Evolutionary conservation across 1,140 invertebrate species (phyloP).

Genomic region (Gryon sp.): DNA sequence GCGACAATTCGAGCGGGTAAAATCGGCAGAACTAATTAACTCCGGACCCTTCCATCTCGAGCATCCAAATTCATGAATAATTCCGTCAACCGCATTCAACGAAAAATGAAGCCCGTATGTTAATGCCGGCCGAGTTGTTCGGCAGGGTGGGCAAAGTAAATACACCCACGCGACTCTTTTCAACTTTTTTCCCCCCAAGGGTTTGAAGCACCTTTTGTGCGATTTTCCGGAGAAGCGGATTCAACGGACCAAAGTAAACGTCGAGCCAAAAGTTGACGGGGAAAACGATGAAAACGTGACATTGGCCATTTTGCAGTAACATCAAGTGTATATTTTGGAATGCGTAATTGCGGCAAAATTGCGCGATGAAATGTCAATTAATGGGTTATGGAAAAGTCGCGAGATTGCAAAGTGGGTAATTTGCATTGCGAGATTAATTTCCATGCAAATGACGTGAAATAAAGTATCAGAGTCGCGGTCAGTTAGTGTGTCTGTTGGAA

Average conservation of each 20-base stretch:
- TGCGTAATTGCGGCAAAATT: neutral
- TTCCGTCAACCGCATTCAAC: conserved; percentile 25
- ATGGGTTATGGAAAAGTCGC: conserved; percentile 27
- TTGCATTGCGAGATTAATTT: conserved; percentile 64
- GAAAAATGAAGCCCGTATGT: conserved; percentile 44
- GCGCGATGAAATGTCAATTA: conserved; percentile 30
- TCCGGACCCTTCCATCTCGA: neutral
- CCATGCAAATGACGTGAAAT: conserved; percentile 30
- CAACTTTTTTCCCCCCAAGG: conserved; percentile 33
- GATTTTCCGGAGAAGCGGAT: conserved; percentile 30
- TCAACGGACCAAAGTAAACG: too few relatives aligned
- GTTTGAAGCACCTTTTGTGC: conserved; percentile 44
- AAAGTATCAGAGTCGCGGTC: conserved; percentile 36
- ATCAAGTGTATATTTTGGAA: neutral
- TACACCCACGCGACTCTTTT: conserved; percentile 54
- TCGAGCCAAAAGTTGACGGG: too few relatives aligned
- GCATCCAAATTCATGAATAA: conserved; percentile 47
- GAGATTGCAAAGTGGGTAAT: conserved; percentile 52
- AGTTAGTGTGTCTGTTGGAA: conserved; percentile 44
- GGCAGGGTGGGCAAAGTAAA: conserved; percentile 53
- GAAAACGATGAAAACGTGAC: conserved; percentile 3
- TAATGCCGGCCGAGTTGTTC: conserved; percentile 8
- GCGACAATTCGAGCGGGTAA: neutral
- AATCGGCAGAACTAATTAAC: conserved; percentile 16
- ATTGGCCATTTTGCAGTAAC: conserved; percentile 52